Conservation (phyloP, 1,140 invertebrate species). For the Cydia pomonella region DNA sequence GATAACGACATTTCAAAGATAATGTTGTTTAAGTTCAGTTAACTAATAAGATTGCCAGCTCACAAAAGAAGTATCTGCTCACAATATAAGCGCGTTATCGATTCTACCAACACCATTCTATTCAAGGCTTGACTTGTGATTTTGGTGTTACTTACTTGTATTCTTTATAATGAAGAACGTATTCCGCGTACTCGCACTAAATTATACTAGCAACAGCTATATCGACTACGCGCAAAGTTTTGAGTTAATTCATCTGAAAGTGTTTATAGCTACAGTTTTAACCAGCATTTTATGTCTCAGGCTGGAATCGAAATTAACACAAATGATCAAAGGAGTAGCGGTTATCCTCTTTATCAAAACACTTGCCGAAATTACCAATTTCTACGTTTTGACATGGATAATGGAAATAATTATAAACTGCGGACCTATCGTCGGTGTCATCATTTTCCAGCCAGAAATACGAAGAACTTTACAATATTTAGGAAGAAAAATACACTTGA, state of each 20-base stretch:
- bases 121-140: background rate
- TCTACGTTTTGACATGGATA: background rate
- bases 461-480: background rate
- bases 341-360: background rate
- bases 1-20: background rate
- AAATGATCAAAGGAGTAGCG: conserved; percentile 16
- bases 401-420: background rate
- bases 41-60: background rate
- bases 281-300: background rate
- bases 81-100: background rate
- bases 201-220: background rate
- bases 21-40: background rate
- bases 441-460: conserved; percentile 17
- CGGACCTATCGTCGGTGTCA: background rate
- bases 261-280: background rate
- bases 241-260: background rate
- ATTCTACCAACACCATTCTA: background rate
- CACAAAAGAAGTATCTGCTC: background rate
- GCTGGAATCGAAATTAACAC: conserved; percentile 4
- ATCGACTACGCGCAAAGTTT: background rate
- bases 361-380: background rate
- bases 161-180: background rate
- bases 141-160: background rate
- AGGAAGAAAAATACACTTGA: background rate
- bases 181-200: background rate